Base-by-base conservation (phyloP, 2,888 invertebrate genomes). In the Myopa testacea region DNA sequence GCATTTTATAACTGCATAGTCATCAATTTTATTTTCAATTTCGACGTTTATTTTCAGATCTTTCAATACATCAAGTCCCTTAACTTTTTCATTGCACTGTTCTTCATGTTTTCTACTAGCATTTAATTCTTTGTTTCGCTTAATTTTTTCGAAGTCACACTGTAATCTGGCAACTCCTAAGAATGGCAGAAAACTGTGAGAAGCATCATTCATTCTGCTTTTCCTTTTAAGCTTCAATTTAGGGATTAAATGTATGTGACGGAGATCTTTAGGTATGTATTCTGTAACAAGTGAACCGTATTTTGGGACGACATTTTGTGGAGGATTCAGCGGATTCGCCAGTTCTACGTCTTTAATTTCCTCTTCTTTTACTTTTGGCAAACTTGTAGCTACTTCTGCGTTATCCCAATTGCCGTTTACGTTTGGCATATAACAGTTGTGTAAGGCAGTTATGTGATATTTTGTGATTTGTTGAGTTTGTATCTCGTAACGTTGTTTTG, bases 391-490 rank as follows among this genome's bases (percentile, higher is more conserved):
- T 12, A 45, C 58, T 58, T 83, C 79, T 40, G 89, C 86, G 89
- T 81, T 82, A 81, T 86, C 34, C 88, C 91, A 90, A 79, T 92
- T 92, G 81, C 92, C 93, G 87, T 93, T 93, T 71, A 93, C 89
- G 79, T 92, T 92, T 72, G 92, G 90, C 81, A 92, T 88, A 80
- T 86, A 89, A 62, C 88, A 89, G 85, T 92, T 89, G 86, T 92
- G 92, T 77, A 92, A 88, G 77, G 91, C 90, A 79, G 90, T 89
- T 77, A 94, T 91, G 80, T 91, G 91, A 81, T 90, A 90, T 70
- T 88, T 86, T 1, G 89, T 89, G 7, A 90, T 85, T 79, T 85
- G 81, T 78, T 85, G 87, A 4, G 87, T 87, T 82, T 88, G 87
- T 1, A 85, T 77, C 72, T 85, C 83, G 37, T 87, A 89, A 0